phyloP scores from a whole-genome alignment of 2,888 invertebrate species.

The Eulithis prunata region DNA sequence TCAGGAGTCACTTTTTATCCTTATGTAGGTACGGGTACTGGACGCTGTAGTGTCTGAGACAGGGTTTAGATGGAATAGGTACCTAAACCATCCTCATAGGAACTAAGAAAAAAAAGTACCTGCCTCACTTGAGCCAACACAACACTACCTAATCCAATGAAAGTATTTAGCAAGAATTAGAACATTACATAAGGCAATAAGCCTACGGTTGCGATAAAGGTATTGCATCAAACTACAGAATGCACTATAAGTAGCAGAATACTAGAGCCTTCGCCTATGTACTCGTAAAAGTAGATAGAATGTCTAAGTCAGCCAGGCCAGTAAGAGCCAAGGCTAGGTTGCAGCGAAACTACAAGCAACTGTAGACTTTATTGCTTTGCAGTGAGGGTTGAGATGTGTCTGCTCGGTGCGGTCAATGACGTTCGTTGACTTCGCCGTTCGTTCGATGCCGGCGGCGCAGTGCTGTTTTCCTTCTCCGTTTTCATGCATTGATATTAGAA shows the following conservation, averaged over 20 bases:
- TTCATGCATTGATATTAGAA: slow-evolving; percentile 83
- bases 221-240: slow-evolving; percentile 63
- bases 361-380: slow-evolving; percentile 53
- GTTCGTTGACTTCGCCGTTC: slow-evolving; percentile 83
- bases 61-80: too few species aligned
- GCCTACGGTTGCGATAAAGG: slow-evolving; percentile 55
- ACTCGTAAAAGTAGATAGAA: slow-evolving; percentile 84
- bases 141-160: slow-evolving; percentile 57
- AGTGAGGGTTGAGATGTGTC: slow-evolving; percentile 50
- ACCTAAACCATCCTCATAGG: too few species aligned
- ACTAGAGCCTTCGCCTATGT: slow-evolving; percentile 78
- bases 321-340: slow-evolving; percentile 83
- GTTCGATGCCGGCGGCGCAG: slow-evolving; percentile 74
- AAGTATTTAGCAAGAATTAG: slow-evolving; percentile 64
- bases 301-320: slow-evolving; percentile 84
- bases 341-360: slow-evolving; percentile 48
- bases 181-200: slow-evolving; percentile 60
- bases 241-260: slow-evolving; percentile 68
- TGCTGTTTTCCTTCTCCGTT: slow-evolving; percentile 84
- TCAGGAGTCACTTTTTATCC: too few species aligned
- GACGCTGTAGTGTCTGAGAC: too few species aligned
- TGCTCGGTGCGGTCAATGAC: slow-evolving; percentile 71
- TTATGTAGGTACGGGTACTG: too few species aligned
- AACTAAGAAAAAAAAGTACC: slow-evolving; percentile 10
- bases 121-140: slow-evolving; percentile 8